These are phyloP conservation scores for Synanthedon vespiformis DNA, from an alignment of 2,888 invertebrate genomes.

Conservation along the genomic window DNA sequence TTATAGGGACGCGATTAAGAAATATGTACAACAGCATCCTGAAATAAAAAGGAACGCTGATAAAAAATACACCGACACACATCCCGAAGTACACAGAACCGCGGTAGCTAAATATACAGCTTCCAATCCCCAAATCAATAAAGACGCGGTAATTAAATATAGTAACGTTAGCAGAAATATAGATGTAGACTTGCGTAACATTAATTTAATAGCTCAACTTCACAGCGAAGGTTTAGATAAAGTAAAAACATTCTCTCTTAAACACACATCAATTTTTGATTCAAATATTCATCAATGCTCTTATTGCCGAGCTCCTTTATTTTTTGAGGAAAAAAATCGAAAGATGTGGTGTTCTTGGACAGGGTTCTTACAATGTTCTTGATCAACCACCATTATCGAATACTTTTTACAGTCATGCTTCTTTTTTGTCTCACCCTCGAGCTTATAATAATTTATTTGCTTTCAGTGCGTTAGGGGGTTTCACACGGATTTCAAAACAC, in stretches of 20 bases:
- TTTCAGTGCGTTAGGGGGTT: conserved; percentile 2
- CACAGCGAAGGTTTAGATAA: neutral
- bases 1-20: neutral
- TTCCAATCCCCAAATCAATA: neutral
- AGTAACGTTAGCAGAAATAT: neutral
- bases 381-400: neutral
- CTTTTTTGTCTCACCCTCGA: neutral
- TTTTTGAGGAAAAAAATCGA: conserved; percentile 1
- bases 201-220: neutral
- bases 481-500: conserved; percentile 1
- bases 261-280: neutral
- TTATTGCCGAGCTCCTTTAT: neutral
- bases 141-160: neutral
- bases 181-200: neutral
- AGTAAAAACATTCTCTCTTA: neutral
- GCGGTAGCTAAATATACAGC: neutral
- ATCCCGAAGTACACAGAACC: neutral
- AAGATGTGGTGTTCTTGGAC: neutral
- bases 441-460: neutral
- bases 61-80: neutral
- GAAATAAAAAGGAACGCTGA: neutral
- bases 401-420: neutral
- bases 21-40: neutral
- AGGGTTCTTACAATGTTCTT: neutral
- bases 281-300: neutral